Base-by-base conservation (phyloP, 2,113 vertebrate genomes). In the Verasper variegatus region DNA sequence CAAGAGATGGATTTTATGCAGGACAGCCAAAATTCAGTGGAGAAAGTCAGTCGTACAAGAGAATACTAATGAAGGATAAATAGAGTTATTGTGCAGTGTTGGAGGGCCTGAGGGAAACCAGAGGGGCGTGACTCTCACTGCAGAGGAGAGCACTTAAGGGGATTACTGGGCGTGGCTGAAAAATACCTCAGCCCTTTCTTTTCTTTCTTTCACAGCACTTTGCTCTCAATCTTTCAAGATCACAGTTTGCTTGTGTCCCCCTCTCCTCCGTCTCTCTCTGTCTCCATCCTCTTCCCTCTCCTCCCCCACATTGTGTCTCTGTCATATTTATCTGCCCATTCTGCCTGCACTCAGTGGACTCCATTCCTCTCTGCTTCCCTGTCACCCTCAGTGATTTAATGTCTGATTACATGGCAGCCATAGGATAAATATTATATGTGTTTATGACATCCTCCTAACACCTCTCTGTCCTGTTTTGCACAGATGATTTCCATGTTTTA, bases 51-150 rank as follows among this genome's bases (percentile, higher is more conserved):
- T 68, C 56, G 4, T 58, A 52, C 71, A 76, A 80, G 51, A 56
- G 93, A 92, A 93, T 90, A 92, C 88, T 87, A 85, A 92, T 91
- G 86, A 91, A 68, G 75, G 69, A 72, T 78, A 91, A 89, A 91
- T 85, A 78, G 74, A 90, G 86, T 88, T 84, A 83, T 51, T 89
- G 85, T 83, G 83, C 74, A 66, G 63, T 58, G 70, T 76, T 79
- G 58, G 69, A 76, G 73, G 84, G 78, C 31, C 81, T 56, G 49
- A 59, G 42, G 60, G n/a, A 77, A 87, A 90, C 56, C 63, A 55
- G 77, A 83, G 83, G 86, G 81, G 78, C 15, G 72, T 82, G 83
- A 57, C 85, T 82, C 76, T 72, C 35, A 80, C 88, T 90, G 87
- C 90, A 86, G 90, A 84, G 79, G 59, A 81, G 67, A 88, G 91